phyloP scores from a whole-genome alignment of 2,888 invertebrate genomes.

The Euproctis similis region DNA sequence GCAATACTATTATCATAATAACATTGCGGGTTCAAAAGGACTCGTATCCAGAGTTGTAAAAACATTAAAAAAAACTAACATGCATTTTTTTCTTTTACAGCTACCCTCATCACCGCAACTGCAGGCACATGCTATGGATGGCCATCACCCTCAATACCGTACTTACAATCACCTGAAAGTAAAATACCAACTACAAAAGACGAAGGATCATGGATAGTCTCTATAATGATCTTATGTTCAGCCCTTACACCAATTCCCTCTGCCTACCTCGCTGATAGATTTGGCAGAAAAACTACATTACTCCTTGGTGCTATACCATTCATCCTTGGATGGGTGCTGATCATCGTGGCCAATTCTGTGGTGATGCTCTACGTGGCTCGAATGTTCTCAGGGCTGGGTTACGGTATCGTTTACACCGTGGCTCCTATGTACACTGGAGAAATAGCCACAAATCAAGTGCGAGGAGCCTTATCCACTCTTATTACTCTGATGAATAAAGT shows the following conservation, averaged over 20 bases:
- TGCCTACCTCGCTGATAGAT: constrained; percentile 77
- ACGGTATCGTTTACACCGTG: constrained; percentile 77
- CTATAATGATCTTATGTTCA: constrained; percentile 79
- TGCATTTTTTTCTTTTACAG: constrained; percentile 44
- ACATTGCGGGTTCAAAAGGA: too few species aligned
- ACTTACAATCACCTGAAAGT: constrained; percentile 59
- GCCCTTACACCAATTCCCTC: constrained; percentile 78
- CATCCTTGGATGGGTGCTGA: constrained; percentile 78
- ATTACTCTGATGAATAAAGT: constrained; percentile 76
- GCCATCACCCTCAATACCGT: constrained; percentile 77
- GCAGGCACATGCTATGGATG: constrained; percentile 76
- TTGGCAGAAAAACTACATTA: constrained; percentile 81
- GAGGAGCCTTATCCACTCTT: constrained; percentile 78
- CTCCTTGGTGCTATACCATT: constrained; percentile 77
- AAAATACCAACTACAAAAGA: constrained; percentile 64
- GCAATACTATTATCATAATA: too few species aligned
- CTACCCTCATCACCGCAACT: constrained; percentile 70
- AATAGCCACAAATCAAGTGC: constrained; percentile 77
- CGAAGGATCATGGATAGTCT: constrained; percentile 78
- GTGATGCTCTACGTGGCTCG: constrained; percentile 75
- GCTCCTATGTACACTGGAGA: constrained; percentile 79
- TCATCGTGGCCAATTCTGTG: constrained; percentile 75
- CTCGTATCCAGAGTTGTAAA: too few species aligned
- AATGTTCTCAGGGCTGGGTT: constrained; percentile 79
- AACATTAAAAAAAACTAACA: too few species aligned